Percentiles rank a stretch among this genome's conserved stretches.
Evolutionary conservation across 2,888 invertebrate genomes (phyloP).

Genomic region (Lycaena phlaeas): DNA sequence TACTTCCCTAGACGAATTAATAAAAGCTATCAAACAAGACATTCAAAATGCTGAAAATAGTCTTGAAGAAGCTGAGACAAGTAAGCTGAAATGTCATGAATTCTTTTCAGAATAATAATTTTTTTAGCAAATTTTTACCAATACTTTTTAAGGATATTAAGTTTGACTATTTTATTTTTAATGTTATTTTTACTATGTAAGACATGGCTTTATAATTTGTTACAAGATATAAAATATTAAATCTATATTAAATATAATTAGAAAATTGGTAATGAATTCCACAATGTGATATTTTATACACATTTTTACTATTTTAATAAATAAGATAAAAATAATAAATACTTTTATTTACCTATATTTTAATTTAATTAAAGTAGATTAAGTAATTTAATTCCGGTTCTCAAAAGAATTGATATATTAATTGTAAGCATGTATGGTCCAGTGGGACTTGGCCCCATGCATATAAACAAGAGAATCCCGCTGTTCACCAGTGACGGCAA

Average conservation of each 20-base stretch:
- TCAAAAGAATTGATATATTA: too few relatives aligned
- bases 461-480: too few relatives aligned
- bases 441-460: too few relatives aligned
- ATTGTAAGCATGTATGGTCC: too few relatives aligned
- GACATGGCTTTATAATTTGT: constrained; percentile 7
- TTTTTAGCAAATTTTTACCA: constrained; percentile 6
- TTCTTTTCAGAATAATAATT: constrained; percentile 52
- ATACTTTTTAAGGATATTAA: not conserved
- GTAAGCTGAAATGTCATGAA: constrained; percentile 56
- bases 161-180: constrained; percentile 8
- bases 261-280: constrained; percentile 13
- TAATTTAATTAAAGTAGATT: too few relatives aligned
- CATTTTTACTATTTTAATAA: constrained; percentile 7
- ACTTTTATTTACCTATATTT: too few relatives aligned
- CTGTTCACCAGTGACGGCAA: too few relatives aligned
- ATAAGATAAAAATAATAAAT: constrained; percentile 2
- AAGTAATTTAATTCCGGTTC: too few relatives aligned
- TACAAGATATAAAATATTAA: too few relatives aligned
- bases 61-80: constrained; percentile 72
- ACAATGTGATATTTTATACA: constrained; percentile 29
- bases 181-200: constrained; percentile 15
- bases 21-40: constrained; percentile 84
- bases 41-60: constrained; percentile 77
- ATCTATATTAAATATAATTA: constrained; percentile 1
- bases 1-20: constrained; percentile 80